Base-by-base conservation (phyloP, 2,797 vertebrate species). In the Microcaecilia unicolor region DNA sequence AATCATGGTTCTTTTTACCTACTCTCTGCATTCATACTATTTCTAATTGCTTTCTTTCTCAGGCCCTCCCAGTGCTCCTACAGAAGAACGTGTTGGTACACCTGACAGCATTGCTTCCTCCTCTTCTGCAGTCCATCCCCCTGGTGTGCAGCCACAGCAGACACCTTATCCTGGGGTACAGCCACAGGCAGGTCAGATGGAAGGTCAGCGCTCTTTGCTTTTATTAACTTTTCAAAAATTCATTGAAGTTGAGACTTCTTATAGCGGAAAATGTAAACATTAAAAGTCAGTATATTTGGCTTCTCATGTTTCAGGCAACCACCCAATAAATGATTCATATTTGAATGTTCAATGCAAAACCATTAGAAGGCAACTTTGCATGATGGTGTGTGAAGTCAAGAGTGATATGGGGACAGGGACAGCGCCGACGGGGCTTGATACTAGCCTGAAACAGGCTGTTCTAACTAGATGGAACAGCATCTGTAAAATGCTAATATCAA, bases 51-150 rank as follows among this genome's bases (percentile, higher is more conserved):
- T 26, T 20, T 18, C 16, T 22, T 1, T 5, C 25, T 3, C 24
- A 92, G 92, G 80, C 31, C 87, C 90, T 44, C 86, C 88, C 40
- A 86, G 84, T 35, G 84, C 87, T 38, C 82, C 86, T 18, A 59
- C 80, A 44, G 95, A 98, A 68, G 96, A 99, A 58, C 89, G 94
- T 32, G 98, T 96, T 1, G 91, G 88, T 46, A 99, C 93, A 2
- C 96, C 95, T 0, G 96, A 98, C 71, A 98, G 96, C 79, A 97
- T 99, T 2, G 82, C 92, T 58, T 98, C 95, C 12, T 91, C 93
- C 9, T 92, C 94, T 2, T 99, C 95, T 42, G 87, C 89, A 22
- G 82, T 90, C 12, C 93, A 87, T 36, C 93, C 90, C 3, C 84
- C 93, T 19, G 88, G 85, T 31, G 80, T 84, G 44, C 85, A 89